Percentiles rank a stretch among this genome's conserved stretches.
Evolutionary conservation across 2,888 invertebrate genomes (phyloP).

Genomic region (Spodoptera picta): DNA sequence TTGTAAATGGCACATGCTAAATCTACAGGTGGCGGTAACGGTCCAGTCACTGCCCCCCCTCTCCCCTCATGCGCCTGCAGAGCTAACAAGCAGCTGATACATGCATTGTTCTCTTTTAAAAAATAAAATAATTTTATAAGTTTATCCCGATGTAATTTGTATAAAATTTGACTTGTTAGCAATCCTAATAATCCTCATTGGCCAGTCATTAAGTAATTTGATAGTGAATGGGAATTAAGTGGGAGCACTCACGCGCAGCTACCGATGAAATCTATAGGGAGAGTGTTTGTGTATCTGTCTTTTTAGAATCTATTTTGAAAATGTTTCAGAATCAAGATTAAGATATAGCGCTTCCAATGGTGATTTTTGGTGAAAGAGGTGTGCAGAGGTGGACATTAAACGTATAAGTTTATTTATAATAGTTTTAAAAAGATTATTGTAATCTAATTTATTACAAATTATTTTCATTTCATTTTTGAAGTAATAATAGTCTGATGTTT

Average conservation of each 20-base stretch:
- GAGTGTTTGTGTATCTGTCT: slow-evolving; percentile 5
- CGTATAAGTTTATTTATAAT: no score
- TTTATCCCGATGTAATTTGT: slow-evolving; percentile 47
- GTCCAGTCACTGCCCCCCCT: slow-evolving; percentile 1
- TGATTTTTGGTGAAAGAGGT: no score
- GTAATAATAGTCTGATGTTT: no score
- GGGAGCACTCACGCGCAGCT: slow-evolving; percentile 51
- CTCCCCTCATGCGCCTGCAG: slow-evolving; percentile 11
- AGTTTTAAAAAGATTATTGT: no score
- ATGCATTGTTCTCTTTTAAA: slow-evolving; percentile 27
- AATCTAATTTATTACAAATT: no score
- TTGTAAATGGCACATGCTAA: slow-evolving; percentile 8
- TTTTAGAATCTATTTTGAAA: no score
- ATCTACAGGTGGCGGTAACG: slow-evolving; percentile 24
- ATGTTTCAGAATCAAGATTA: not conserved
- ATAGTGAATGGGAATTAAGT: slow-evolving; percentile 52
- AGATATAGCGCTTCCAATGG: no score
- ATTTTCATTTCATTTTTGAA: no score
- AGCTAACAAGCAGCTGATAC: slow-evolving; percentile 44
- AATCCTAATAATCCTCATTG: slow-evolving; percentile 48
- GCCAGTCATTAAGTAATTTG: slow-evolving; percentile 51
- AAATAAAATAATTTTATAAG: slow-evolving; percentile 46
- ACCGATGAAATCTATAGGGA: slow-evolving; percentile 15
- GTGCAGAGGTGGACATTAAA: no score
- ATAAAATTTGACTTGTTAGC: slow-evolving; percentile 52